phyloP scores from a whole-genome alignment of 2,113 vertebrate species.

The Corythornis vintsioides region DNA sequence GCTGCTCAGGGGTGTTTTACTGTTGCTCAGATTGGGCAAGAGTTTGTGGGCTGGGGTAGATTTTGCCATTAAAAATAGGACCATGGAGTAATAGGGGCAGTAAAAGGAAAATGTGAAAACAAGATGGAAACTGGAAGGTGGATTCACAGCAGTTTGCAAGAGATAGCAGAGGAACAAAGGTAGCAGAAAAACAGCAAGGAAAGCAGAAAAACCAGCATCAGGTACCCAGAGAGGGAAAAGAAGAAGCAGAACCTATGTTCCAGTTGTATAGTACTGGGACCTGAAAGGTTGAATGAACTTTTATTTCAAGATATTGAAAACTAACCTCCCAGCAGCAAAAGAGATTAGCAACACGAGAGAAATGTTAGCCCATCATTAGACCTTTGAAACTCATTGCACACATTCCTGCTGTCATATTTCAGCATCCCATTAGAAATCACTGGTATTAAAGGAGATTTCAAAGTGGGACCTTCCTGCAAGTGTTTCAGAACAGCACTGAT shows the following conservation, averaged over 20 bases:
- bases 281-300: neutral
- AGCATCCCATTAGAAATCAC: constrained; percentile 57
- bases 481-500: constrained; percentile 42
- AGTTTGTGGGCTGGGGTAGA: neutral
- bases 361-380: constrained; percentile 42
- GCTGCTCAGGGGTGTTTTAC: neutral
- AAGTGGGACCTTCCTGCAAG: constrained; percentile 20
- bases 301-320: constrained; percentile 31
- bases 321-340: constrained; percentile 12
- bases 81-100: neutral
- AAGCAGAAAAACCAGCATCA: neutral
- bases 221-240: neutral
- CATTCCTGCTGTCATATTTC: constrained; percentile 35
- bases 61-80: neutral
- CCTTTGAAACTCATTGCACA: constrained; percentile 17
- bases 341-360: constrained; percentile 48
- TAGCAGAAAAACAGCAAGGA: neutral
- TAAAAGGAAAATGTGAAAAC: neutral
- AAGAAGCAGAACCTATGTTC: neutral
- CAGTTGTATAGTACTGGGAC: neutral
- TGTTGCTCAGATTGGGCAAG: neutral
- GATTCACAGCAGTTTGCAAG: neutral
- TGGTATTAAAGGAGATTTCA: constrained; percentile 51
- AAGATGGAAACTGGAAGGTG: neutral
- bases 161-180: neutral